phyloP scores from a whole-genome alignment of 2,888 invertebrate genomes.

The Oscheius myriophilus region DNA sequence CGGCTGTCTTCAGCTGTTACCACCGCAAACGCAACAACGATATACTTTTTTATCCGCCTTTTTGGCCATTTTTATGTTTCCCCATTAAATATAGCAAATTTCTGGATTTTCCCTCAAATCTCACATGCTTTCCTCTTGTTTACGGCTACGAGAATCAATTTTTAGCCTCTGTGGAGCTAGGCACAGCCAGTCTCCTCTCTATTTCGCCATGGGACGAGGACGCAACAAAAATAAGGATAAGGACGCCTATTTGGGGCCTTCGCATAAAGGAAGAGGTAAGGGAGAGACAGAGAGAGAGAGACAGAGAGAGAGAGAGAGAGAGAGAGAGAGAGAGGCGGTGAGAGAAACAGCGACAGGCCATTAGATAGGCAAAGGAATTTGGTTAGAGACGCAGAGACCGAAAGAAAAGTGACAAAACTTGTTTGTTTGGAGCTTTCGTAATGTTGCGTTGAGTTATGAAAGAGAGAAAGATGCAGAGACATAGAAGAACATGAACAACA shows the following conservation, averaged over 20 bases:
- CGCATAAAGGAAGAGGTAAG: constrained; percentile 16
- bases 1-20: constrained; percentile 18
- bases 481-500: no score
- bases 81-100: neutral
- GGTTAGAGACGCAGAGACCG: no score
- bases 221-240: constrained; percentile 54
- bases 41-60: neutral
- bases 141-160: neutral
- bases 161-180: neutral
- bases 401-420: no score
- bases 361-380: no score
- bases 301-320: no score
- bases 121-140: neutral
- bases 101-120: neutral
- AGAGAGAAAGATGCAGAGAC: no score
- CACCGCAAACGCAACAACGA: constrained; percentile 18
- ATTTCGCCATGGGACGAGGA: constrained; percentile 48
- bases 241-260: constrained; percentile 17
- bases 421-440: no score
- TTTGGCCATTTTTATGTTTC: neutral
- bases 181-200: neutral
- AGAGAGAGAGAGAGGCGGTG: no score
- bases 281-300: no score
- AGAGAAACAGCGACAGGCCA: no score
- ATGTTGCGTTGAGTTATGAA: no score